Conservation (phyloP, 2,797 vertebrate species). For the Leptoclinus maculatus region DNA sequence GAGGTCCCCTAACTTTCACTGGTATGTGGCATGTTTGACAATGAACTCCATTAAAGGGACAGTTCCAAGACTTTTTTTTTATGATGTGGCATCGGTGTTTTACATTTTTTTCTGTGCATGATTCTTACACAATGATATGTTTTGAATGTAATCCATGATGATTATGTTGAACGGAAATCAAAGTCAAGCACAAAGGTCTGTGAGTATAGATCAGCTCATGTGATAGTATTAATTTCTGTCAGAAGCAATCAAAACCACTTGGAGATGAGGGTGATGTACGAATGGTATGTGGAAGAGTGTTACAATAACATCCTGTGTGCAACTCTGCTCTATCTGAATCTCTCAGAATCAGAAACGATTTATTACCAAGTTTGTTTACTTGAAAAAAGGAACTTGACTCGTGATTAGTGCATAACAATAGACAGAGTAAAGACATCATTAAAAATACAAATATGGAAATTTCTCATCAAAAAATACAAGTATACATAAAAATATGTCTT, state of each 20-base stretch:
- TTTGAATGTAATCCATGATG: neutral
- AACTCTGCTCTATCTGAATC: neutral
- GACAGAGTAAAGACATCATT: neutral
- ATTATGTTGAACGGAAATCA: constrained; percentile 12
- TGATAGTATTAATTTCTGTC: constrained; percentile 28
- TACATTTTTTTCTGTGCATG: neutral
- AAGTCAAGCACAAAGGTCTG: constrained; percentile 3
- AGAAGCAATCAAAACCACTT: constrained; percentile 1
- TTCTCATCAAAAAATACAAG: too few species aligned
- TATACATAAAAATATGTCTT: too few species aligned
- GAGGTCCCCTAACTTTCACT: neutral
- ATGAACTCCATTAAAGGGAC: constrained; percentile 51
- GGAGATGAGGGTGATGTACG: neutral
- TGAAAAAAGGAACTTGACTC: neutral
- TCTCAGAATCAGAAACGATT: neutral
- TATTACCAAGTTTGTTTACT: neutral
- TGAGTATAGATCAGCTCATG: constrained; percentile 4
- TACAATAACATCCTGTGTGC: neutral
- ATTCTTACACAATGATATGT: neutral
- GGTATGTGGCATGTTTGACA: constrained; percentile 33
- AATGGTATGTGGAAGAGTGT: neutral
- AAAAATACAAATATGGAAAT: neutral
- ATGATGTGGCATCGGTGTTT: neutral
- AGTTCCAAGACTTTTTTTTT: neutral
- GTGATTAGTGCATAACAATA: neutral